Evolutionary conservation across 2,797 vertebrate genomes (phyloP), one percentile per base, ranked within the genome.

Genomic region (Xenentodon cancila): DNA sequence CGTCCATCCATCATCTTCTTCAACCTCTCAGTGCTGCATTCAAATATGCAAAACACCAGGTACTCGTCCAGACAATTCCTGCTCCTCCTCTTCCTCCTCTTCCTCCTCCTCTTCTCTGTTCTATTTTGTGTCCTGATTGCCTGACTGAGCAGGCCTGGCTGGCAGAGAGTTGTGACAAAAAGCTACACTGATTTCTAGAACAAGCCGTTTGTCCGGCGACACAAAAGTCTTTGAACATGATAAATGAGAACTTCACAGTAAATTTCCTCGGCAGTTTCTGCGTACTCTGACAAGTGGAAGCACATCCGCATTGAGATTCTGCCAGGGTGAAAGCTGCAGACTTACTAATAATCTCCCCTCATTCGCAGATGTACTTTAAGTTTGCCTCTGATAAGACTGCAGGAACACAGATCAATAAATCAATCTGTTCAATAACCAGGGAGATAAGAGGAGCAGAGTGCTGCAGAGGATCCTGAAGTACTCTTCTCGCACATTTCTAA

Each of bases 321-420:
- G 82, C 78, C 81, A 63, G 69, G 19, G 73, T 72, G 65, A 12
- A 69, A 84, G 56, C 63, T 52, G 59, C 77, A 58, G 73, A 74
- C 83, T 69, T 67, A 62, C 74, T 61, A 70, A 82, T 87, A 84
- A 88, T 85, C 81, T 73, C 72, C 71, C 68, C 63, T 67, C 81
- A 80, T 87, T 86, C 77, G 75, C 78, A 81, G 79, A 84, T 77
- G 71, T 85, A 88, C 88, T 88, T 82, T 66, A 64, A 82, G 75
- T 88, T 88, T 77, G 47, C 75, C 75, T 82, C 72, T 77, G 88
- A 90, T 91, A 92, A 92, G 86, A 69, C 73, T 56, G 68, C 53
- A 30, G 45, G 75, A 68, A 72, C 56, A 50, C 52, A 50, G 84
- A 84, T 91, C 90, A 73, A 92, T 91, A 82, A 77, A 88, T 91